Evolutionary conservation across 30 jellyfish, hydroid and myxozoan species (phyloP), one percentile per base, ranked within the genome.

Genomic region (Turritopsis rubra): DNA sequence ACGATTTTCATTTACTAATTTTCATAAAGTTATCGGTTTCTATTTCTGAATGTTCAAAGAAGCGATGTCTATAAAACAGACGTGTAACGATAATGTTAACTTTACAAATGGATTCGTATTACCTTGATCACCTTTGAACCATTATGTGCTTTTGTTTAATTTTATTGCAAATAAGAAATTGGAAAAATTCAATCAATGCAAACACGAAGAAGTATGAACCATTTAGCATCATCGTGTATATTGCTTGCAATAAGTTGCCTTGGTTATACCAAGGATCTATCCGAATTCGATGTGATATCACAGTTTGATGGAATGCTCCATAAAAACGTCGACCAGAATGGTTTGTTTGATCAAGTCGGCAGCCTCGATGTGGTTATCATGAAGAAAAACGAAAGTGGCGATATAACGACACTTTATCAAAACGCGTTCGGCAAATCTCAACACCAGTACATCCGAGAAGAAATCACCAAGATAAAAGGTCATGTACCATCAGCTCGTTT

Each of bases 401-500:
- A 74, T 0, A 22, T 74, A 16, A 74, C 26, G 28, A 27, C 82
- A 24, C 26, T 74, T 23, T 74, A 24, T 29, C 54, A 13, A 24
- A 26, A 29, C 24, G 28, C 82, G 72, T 29, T 74, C 21, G 82
- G 82, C 53, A 74, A 74, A 74, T 74, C 82, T 13, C 82, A 74
- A 74, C 26, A n/a, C 24, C 26, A 26, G 41, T 21, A 26, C 17
- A 29, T 74, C 72, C 24, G 54, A 7, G 65, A 74, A 0, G 65
- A 74, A 26, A 1, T 74, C 41, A 8, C 24, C 24, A 27, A 74
- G 16, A 29, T 3, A 8, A 16, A 18, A 26, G 41, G 26, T 23
- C 65, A 19, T 9, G 1, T n/a, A 74, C 82, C 82, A 74, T 74
- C 65, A 17, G 65, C 9, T 26, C 9, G 26, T 8, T 30, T 74